Evolutionary conservation across 2,888 invertebrate species (phyloP).

Genomic region (Geotrupes spiniger): DNA sequence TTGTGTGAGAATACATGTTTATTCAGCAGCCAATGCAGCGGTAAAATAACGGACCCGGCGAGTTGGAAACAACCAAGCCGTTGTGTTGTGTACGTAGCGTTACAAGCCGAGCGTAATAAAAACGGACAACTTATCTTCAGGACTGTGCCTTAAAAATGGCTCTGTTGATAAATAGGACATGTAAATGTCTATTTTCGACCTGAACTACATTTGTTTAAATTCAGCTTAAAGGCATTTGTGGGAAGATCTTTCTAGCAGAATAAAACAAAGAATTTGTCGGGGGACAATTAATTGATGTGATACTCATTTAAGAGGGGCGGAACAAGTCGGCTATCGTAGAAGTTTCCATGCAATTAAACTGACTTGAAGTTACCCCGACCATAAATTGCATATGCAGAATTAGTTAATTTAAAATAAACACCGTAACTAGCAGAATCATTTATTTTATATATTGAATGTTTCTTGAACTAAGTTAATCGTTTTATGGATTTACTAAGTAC

Average conservation of each 20-base stretch:
- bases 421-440: too few species aligned
- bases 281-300: slow-evolving; percentile 27
- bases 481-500: too few species aligned
- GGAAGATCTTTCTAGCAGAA: too few species aligned
- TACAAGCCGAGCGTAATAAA: background rate
- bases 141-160: too few species aligned
- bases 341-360: slow-evolving; percentile 30
- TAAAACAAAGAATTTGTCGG: slow-evolving; percentile 13
- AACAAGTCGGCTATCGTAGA: slow-evolving; percentile 11
- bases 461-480: too few species aligned
- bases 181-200: too few species aligned
- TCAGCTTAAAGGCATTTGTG: too few species aligned
- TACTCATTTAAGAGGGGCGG: slow-evolving; percentile 7
- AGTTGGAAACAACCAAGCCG: slow-evolving; percentile 11
- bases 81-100: too few species aligned
- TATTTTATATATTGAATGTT: too few species aligned
- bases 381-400: slow-evolving; percentile 23
- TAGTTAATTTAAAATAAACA: too few species aligned
- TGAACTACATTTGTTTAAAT: too few species aligned
- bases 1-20: slow-evolving; percentile 14
- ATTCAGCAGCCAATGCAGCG: slow-evolving; percentile 15
- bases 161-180: too few species aligned
- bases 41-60: slow-evolving; percentile 16
- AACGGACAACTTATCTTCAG: background rate
- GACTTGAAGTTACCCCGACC: slow-evolving; percentile 12